Percentiles rank a stretch among this genome's conserved stretches.
phyloP scores from a whole-genome alignment of 2,113 vertebrate species.

The Echinops telfairi region DNA sequence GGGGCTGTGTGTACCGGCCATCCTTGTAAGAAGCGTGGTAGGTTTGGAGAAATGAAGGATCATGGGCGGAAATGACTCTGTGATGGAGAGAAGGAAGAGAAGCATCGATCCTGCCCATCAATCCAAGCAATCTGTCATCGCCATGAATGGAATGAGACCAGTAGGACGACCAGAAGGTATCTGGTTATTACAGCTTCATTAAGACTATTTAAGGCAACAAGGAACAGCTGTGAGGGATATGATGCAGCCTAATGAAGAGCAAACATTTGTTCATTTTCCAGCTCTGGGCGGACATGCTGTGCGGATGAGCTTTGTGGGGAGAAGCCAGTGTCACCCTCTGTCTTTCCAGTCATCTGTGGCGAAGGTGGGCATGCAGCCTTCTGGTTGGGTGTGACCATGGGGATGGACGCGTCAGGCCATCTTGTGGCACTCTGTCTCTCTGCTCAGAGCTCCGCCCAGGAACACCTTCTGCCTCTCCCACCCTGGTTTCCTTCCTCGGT shows the following conservation, averaged over 20 bases:
- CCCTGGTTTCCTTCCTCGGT: neutral
- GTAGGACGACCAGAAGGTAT: conserved; percentile 84
- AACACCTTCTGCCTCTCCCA: neutral
- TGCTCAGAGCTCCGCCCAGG: neutral
- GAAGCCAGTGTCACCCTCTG: neutral
- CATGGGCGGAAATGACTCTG: neutral
- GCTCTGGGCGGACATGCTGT: conserved; percentile 11
- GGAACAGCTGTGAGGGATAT: conserved; percentile 86
- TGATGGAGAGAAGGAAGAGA: conserved; percentile 57
- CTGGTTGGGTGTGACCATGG: neutral
- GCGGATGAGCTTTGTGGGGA: neutral
- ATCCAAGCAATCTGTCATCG: conserved; percentile 62
- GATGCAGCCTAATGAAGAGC: conserved; percentile 82
- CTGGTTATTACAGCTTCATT: conserved; percentile 83
- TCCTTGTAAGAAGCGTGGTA: neutral
- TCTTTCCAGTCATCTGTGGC: neutral
- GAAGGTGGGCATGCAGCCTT: neutral
- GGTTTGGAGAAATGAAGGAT: neutral
- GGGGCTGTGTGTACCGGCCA: neutral
- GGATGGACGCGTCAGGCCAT: neutral
- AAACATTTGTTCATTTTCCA: conserved; percentile 83
- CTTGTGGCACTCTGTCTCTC: neutral
- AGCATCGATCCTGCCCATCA: conserved; percentile 56
- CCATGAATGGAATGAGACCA: conserved; percentile 80
- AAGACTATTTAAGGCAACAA: conserved; percentile 85